A percentile compares a stretch with the other conserved stretches of the same genome.
These are phyloP conservation scores for Parascotia fuliginaria DNA, from an alignment of 2,888 invertebrate species.

Conservation along the genomic window DNA sequence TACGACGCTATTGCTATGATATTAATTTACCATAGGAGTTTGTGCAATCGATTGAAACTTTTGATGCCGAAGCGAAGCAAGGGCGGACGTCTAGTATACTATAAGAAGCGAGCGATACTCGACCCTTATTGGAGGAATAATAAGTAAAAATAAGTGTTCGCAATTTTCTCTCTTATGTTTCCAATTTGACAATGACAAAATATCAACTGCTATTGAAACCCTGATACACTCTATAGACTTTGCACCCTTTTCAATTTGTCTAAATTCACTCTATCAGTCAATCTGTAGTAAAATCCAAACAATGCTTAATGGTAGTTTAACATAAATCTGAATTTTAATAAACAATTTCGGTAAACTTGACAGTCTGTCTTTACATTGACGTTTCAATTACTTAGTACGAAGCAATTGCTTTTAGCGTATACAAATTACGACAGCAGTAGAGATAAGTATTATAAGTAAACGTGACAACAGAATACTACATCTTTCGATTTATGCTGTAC, in stretches of 20 bases:
- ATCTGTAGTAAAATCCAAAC: constrained; percentile 1
- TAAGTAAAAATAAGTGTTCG: background rate
- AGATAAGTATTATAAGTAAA: too few relatives aligned
- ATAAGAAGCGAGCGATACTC: too few relatives aligned
- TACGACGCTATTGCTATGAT: too few relatives aligned
- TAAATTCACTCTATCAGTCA: constrained; percentile 19
- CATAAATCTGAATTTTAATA: constrained; percentile 5
- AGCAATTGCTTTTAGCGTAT: too few relatives aligned
- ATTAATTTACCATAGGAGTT: too few relatives aligned
- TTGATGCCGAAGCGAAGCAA: too few relatives aligned
- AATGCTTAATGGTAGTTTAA: constrained; percentile 7
- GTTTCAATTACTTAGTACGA: constrained; percentile 3
- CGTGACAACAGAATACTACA: too few relatives aligned
- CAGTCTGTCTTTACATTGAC: background rate
- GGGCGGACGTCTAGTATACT: too few relatives aligned
- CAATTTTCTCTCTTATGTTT: constrained; percentile 17
- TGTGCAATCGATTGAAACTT: too few relatives aligned
- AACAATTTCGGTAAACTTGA: constrained; percentile 2
- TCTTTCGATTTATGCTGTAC: too few relatives aligned
- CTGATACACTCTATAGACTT: constrained; percentile 36
- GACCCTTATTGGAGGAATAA: background rate
- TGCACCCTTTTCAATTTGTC: constrained; percentile 24
- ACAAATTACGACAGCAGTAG: too few relatives aligned
- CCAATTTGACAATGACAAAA: constrained; percentile 43
- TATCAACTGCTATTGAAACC: constrained; percentile 32